These are phyloP conservation scores for Lochmaea crataegi DNA, from an alignment of 2,888 invertebrate species.

Conservation along the genomic window DNA sequence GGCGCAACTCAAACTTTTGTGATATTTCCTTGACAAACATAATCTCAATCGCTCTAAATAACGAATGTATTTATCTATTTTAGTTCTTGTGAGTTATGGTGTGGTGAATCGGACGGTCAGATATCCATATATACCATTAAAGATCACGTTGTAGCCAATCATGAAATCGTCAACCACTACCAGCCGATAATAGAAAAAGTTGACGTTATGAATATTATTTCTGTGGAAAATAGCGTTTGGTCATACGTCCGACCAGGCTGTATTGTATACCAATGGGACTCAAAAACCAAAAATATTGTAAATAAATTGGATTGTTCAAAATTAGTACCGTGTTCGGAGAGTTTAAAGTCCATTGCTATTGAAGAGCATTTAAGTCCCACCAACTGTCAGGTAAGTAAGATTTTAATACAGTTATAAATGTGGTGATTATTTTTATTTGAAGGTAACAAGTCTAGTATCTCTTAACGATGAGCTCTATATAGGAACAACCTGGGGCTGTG, in stretches of 20 bases:
- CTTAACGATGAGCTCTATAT: conserved; percentile 81
- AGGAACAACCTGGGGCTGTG: conserved; percentile 95
- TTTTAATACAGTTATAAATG: too few species aligned
- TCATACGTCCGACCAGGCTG: conserved; percentile 90
- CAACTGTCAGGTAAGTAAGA: conserved; percentile 74
- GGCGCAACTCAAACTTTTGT: too few species aligned
- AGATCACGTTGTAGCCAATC: conserved; percentile 77
- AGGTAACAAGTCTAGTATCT: conserved; percentile 78
- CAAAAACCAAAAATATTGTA: conserved; percentile 73
- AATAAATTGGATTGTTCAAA: conserved; percentile 92
- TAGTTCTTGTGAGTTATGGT: conserved; percentile 84
- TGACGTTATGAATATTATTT: conserved; percentile 78
- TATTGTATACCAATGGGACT: conserved; percentile 90
- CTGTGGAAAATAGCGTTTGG: conserved; percentile 74
- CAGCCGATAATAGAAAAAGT: conserved; percentile 71
- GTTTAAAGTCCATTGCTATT: conserved; percentile 88
- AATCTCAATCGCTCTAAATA: too few species aligned
- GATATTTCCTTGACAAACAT: too few species aligned
- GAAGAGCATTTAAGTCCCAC: conserved; percentile 86
- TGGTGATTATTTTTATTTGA: conserved; percentile 24
- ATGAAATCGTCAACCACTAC: conserved; percentile 76
- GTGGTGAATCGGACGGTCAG: conserved; percentile 84
- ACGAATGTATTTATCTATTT: conserved; percentile 24
- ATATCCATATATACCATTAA: conserved; percentile 83
- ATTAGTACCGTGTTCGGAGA: conserved; percentile 91